Evolutionary conservation across 2,113 vertebrate species (phyloP).

Genomic region (Rhadina sibilatrix): DNA sequence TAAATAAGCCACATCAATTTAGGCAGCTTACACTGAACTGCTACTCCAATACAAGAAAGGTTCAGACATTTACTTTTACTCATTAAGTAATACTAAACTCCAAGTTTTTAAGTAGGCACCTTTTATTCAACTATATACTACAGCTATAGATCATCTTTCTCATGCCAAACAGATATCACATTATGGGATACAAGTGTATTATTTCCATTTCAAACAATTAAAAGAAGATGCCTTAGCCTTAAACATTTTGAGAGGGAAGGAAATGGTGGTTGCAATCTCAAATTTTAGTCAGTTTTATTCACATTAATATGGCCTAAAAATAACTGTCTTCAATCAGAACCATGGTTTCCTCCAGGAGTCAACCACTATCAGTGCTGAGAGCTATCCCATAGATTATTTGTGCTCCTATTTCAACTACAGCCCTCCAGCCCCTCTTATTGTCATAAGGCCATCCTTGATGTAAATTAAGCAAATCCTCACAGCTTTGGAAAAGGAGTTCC

Average conservation of each 20-base stretch:
- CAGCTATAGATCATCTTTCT: not conserved
- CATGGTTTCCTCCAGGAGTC: not conserved
- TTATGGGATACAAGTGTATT: not conserved
- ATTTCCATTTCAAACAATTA: not conserved
- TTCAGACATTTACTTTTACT: not conserved
- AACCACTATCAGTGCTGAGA: not conserved
- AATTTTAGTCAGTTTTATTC: not conserved
- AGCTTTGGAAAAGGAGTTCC: not conserved
- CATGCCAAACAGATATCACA: not conserved
- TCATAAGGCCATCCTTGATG: not conserved
- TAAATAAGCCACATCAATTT: not conserved
- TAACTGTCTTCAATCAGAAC: not conserved
- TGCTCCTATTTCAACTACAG: not conserved
- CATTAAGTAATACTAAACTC: not conserved
- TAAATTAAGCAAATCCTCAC: not conserved
- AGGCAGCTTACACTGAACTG: not conserved
- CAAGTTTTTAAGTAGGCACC: not conserved
- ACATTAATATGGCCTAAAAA: not conserved
- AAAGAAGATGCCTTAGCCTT: not conserved
- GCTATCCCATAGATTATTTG: not conserved
- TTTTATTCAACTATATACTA: not conserved
- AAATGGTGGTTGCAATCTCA: not conserved
- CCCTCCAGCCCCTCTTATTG: not conserved
- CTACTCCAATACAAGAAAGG: not conserved
- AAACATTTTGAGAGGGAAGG: rapidly evolving